Evolutionary conservation across 2,888 invertebrate genomes (phyloP).

Genomic region (Agonopterix alstromeriana): DNA sequence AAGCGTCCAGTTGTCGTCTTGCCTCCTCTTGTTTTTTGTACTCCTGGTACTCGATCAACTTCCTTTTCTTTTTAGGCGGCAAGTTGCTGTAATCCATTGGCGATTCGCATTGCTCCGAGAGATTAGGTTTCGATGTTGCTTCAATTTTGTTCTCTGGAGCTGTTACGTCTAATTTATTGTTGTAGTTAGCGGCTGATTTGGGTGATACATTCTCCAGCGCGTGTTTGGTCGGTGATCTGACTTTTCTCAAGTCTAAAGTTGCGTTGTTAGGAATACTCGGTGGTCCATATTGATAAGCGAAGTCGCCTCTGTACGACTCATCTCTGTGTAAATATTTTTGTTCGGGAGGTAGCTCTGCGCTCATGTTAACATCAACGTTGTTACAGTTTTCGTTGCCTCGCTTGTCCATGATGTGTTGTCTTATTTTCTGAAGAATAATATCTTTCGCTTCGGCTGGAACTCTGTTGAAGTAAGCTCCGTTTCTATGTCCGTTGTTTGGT

Average conservation of each 20-base stretch:
- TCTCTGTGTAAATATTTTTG: conserved; percentile 52
- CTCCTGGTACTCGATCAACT: conserved; percentile 72
- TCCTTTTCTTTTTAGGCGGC: conserved; percentile 74
- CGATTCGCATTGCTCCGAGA: conserved; percentile 68
- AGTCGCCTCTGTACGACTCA: conserved; percentile 47
- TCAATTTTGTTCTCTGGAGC: conserved; percentile 48
- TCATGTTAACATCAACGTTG: conserved; percentile 30
- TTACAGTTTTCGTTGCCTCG: conserved; percentile 47
- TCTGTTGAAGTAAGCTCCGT: conserved; percentile 52
- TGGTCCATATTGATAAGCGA: conserved; percentile 40
- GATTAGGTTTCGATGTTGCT: conserved; percentile 27
- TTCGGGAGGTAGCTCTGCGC: conserved; percentile 33
- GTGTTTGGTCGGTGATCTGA: conserved; percentile 55
- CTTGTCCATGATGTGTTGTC: conserved; percentile 73
- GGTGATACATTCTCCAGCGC: conserved; percentile 30
- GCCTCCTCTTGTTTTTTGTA: conserved; percentile 72
- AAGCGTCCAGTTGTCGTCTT: conserved; percentile 56
- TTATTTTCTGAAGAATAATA: conserved; percentile 68
- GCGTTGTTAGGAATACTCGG: conserved; percentile 40
- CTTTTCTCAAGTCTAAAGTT: conserved; percentile 64
- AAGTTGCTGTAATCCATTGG: conserved; percentile 72
- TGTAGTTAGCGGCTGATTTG: conserved; percentile 30
- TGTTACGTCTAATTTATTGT: conserved; percentile 34
- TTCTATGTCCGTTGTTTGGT: conserved; percentile 37
- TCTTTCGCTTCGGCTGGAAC: conserved; percentile 68